Evolutionary conservation across 2,113 vertebrate genomes (phyloP), one percentile per base, ranked within the genome.

Genomic region (Aegypius monachus): DNA sequence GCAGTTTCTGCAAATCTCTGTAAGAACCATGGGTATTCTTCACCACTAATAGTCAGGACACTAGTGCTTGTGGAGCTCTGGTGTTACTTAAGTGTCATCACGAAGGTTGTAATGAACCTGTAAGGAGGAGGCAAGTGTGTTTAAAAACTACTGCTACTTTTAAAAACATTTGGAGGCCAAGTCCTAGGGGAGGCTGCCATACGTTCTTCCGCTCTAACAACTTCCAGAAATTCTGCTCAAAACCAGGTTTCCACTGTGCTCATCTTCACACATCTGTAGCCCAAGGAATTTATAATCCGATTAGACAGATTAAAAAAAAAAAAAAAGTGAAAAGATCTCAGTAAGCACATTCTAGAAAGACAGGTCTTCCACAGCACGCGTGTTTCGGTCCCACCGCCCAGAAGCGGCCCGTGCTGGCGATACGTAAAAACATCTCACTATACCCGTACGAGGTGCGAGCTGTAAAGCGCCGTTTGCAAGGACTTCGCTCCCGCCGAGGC

Each of bases 361-460:
- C 48, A 9, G 50, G 1, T 25, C 47, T 19, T 8, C 29, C 59
- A 1, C 84, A 29, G 55, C n/a, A 2, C 2, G 65, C n/a, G 29
- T 13, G 38, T 7, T 22, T 13, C 45, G 9, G 29, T 6, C 53
- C 19, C 52, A 1, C 52, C 2, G 61, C 26, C n/a, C 62, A 31
- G 53, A 7, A 8, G 62, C 6, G 7, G 62, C 48, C 22, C 15
- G 18, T 9, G 2, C 68, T 1, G 26, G 9, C 43, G 16, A 7
- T 4, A 4, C 2, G 38, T 6, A 16, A 13, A 26, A 7, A 2
- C 2, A 4, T 1, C 38, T 3, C 48, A 0, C 34, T 4, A 2
- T 1, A 3, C 2, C 67, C 2, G 20, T 13, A 4, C 26, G 27
- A 3, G 45, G 2, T 1, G 9, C 21, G 20, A 12, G 2, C n/a